A percentile compares a stretch with the other conserved stretches of the same genome.
phyloP scores from a whole-genome alignment of 2,888 invertebrate species.

The Tuta absoluta region DNA sequence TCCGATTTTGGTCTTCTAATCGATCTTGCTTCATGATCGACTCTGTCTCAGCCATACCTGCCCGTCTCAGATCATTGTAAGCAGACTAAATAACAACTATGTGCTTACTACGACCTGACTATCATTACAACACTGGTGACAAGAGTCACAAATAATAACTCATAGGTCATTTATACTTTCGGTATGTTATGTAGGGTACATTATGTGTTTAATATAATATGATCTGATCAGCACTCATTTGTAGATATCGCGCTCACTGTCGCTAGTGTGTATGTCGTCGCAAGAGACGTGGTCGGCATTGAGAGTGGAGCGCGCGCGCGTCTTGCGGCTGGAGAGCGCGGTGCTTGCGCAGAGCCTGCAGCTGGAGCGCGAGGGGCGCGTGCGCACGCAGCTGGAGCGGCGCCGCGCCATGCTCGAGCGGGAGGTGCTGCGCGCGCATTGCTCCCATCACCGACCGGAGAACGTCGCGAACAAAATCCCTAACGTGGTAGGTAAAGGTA shows the following conservation, averaged over 20 bases:
- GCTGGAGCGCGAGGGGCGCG: slow-evolving; percentile 63
- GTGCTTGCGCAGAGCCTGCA: slow-evolving; percentile 66
- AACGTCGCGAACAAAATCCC: slow-evolving; percentile 43
- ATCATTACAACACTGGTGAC: too few relatives aligned
- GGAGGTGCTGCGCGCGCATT: slow-evolving; percentile 53
- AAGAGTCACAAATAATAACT: too few relatives aligned
- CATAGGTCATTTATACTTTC: too few relatives aligned
- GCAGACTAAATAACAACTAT: too few relatives aligned
- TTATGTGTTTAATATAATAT: background rate
- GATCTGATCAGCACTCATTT: background rate
- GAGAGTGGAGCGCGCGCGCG: slow-evolving; percentile 65
- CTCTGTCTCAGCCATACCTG: too few relatives aligned
- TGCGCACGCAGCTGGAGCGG: slow-evolving; percentile 67
- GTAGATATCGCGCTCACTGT: slow-evolving; percentile 62
- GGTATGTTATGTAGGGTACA: background rate
- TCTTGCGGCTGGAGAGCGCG: slow-evolving; percentile 65
- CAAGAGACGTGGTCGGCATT: slow-evolving; percentile 69
- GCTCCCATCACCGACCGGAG: slow-evolving; percentile 36
- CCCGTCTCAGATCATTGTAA: too few relatives aligned
- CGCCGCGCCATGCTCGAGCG: slow-evolving; percentile 64
- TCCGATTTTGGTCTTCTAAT: too few relatives aligned
- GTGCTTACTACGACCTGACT: too few relatives aligned
- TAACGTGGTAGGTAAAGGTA: slow-evolving; percentile 45
- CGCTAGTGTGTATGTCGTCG: slow-evolving; percentile 59
- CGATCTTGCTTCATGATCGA: too few relatives aligned